Base-by-base conservation (phyloP, 2,113 vertebrate species). In the Alouatta palliata region DNA sequence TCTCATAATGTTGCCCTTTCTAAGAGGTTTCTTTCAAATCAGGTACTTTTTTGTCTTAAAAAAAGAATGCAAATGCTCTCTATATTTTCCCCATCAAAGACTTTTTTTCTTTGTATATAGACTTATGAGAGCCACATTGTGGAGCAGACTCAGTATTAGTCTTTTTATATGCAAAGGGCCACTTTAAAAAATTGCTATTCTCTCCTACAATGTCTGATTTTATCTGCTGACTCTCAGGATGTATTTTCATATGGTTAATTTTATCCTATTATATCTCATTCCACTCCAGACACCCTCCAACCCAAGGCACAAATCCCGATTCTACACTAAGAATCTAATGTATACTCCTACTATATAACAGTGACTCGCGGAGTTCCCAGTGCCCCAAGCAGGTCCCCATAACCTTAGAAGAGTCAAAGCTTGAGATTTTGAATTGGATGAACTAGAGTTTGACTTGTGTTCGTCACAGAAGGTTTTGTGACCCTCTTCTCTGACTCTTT, bases 1-100 rank as follows among this genome's bases (percentile, higher is more conserved):
- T 87, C 86, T 98, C 79, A 30, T 90, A 97, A 96, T 43, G 9
- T 80, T 94, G 97, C 83, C 94, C 96, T 98, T 98, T 87, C 3
- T 3, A 82, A 84, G 45, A 66, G 61, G 90, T 73, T 87, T 93
- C 96, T 96, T 71, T 40, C 95, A 95, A 95, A 96, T 94, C 79
- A 96, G 96, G 94, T 96, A 13, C 52, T 94, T 83, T 88, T 70
- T 96, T 68, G 77, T 95, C 75, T 88, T 90, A 90, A 95, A 97
- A 94, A 70, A 0, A 71, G 90, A 97, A 94, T 97, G 94, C 94
- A 97, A 95, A 95, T 95, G 64, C 56, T 58, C 87, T 64, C 71
- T 8, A 80, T 66, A 37, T 58, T 92, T 95, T 61, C 92, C 12
- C 84, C 87, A 81, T 92, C 80, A 91, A 90, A 94, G 73, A 35